Evolutionary conservation across 2,888 invertebrate genomes (phyloP).

Genomic region (Scotopteryx bipunctaria): DNA sequence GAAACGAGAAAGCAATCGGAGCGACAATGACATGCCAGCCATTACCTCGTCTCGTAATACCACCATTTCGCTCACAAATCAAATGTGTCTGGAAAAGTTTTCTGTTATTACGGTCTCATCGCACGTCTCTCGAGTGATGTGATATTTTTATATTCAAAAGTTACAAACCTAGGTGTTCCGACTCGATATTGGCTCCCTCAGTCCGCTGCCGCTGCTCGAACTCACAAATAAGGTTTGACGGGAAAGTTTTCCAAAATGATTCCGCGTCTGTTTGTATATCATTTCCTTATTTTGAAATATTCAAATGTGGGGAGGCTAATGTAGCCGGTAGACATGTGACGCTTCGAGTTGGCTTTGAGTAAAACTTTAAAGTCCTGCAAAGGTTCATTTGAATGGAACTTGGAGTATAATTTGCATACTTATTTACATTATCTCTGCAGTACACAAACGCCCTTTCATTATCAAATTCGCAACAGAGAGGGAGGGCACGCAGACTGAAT

Average conservation of each 20-base stretch:
- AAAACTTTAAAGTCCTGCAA: slow-evolving; percentile 77
- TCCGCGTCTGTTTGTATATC: slow-evolving; percentile 63
- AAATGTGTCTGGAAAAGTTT: slow-evolving; percentile 28
- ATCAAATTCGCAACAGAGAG: slow-evolving; percentile 78
- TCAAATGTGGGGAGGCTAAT: slow-evolving; percentile 48
- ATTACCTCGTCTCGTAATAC: slow-evolving; percentile 29
- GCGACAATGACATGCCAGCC: slow-evolving; percentile 40
- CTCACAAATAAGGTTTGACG: slow-evolving; percentile 59
- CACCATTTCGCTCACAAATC: slow-evolving; percentile 31
- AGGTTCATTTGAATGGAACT: slow-evolving; percentile 80
- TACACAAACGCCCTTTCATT: slow-evolving; percentile 82
- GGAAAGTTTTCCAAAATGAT: slow-evolving; percentile 59
- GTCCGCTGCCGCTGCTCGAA: slow-evolving; percentile 49
- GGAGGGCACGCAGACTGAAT: slow-evolving; percentile 65
- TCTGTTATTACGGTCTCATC: slow-evolving; percentile 20
- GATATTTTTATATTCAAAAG: slow-evolving; percentile 27
- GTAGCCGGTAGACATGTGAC: slow-evolving; percentile 36
- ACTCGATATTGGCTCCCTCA: slow-evolving; percentile 41
- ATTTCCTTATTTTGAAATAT: slow-evolving; percentile 66
- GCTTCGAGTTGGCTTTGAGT: slow-evolving; percentile 61
- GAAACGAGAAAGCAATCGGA: slow-evolving; percentile 47
- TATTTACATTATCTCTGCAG: slow-evolving; percentile 83
- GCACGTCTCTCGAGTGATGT: slow-evolving; percentile 15
- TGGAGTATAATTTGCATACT: slow-evolving; percentile 80
- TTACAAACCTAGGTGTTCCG: slow-evolving; percentile 36